Percentiles rank a stretch among this genome's conserved stretches.
Evolutionary conservation across 2,888 invertebrate species (phyloP).

Genomic region (Listrodromus nycthemerus): DNA sequence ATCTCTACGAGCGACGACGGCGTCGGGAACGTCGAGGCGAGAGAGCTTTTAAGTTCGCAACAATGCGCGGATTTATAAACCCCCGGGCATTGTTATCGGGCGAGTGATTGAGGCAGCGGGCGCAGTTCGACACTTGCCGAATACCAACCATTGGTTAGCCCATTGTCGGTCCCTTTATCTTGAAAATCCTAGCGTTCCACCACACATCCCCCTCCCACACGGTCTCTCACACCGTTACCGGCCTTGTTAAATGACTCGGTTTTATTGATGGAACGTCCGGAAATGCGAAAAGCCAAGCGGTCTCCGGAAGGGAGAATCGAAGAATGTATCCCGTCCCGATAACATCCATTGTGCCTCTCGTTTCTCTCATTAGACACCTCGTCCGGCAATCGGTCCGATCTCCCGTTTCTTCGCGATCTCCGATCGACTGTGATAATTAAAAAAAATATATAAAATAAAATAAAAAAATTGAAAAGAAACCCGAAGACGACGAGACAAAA

Average conservation of each 20-base stretch:
- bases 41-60: slow-evolving; percentile 83
- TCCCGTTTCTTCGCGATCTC: not conserved
- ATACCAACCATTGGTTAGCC: slow-evolving; percentile 83
- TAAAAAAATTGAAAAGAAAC: slow-evolving; percentile 2
- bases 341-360: slow-evolving; percentile 71
- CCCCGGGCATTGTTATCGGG: slow-evolving; percentile 82
- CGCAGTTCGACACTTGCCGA: slow-evolving; percentile 83
- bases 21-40: slow-evolving; percentile 49
- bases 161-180: slow-evolving; percentile 83
- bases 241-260: slow-evolving; percentile 82
- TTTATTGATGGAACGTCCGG: slow-evolving; percentile 82
- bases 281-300: slow-evolving; percentile 73
- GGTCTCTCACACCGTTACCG: slow-evolving; percentile 73
- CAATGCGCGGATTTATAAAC: slow-evolving; percentile 84
- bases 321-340: slow-evolving; percentile 13
- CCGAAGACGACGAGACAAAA: slow-evolving; percentile 14
- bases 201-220: slow-evolving; percentile 26
- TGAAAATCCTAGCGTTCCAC: slow-evolving; percentile 79
- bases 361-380: slow-evolving; percentile 39
- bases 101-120: slow-evolving; percentile 81
- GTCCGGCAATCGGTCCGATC: slow-evolving; percentile 13
- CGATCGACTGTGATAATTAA: not conserved
- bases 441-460: not conserved
- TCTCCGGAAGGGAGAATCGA: slow-evolving; percentile 72
- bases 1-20: slow-evolving; percentile 39